These are phyloP conservation scores for Barnardius zonarius DNA, from an alignment of 2,113 vertebrate species.

Conservation along the genomic window DNA sequence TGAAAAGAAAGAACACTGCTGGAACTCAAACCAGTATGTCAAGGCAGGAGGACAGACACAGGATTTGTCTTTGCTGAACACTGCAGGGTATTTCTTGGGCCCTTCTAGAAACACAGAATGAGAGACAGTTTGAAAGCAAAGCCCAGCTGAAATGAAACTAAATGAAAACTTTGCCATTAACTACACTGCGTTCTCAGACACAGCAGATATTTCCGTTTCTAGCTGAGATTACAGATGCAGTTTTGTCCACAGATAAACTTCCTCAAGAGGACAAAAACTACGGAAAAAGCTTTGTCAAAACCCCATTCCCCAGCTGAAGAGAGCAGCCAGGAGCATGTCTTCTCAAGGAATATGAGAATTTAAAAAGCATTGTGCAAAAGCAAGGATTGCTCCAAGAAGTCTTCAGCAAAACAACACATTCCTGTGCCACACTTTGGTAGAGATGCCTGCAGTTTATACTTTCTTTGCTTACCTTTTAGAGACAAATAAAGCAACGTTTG, in stretches of 20 bases:
- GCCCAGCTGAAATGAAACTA: background rate
- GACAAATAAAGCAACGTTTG: background rate
- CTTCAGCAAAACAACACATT: background rate
- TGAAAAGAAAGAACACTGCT: background rate
- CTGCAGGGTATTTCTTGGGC: background rate
- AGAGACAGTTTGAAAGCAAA: background rate
- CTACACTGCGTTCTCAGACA: background rate
- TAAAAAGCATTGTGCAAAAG: background rate
- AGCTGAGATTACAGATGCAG: background rate
- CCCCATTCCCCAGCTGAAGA: background rate
- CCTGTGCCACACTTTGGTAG: background rate
- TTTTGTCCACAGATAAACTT: background rate
- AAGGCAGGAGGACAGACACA: background rate
- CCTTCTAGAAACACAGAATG: background rate
- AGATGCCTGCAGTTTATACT: background rate
- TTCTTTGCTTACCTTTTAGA: background rate
- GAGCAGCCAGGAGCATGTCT: rapidly evolving
- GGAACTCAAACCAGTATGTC: background rate
- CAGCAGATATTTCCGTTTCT: background rate
- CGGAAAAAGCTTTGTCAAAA: background rate
- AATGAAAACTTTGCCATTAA: background rate
- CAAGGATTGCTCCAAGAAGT: background rate
- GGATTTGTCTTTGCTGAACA: background rate
- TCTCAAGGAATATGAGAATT: background rate
- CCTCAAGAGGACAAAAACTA: background rate